These are phyloP conservation scores for Orthosia incerta DNA, from an alignment of 2,888 invertebrate genomes.

Conservation along the genomic window DNA sequence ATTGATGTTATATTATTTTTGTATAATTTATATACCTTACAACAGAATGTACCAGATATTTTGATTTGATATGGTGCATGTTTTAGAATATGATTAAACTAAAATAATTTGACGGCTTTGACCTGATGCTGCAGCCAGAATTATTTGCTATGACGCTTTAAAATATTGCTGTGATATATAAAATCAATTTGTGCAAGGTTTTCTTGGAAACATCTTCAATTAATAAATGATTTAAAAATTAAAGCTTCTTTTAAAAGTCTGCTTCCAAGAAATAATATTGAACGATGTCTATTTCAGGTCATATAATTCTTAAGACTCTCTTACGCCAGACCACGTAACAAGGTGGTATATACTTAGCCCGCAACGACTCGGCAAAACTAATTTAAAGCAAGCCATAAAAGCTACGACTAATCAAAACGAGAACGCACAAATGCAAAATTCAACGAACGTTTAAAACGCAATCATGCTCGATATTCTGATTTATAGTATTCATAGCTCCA, in stretches of 20 bases:
- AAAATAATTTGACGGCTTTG: slow-evolving; percentile 6
- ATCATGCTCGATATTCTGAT: slow-evolving; percentile 43
- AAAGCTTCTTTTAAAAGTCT: neutral
- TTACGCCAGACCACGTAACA: slow-evolving; percentile 15
- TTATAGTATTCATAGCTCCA: slow-evolving; percentile 46
- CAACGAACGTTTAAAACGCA: slow-evolving; percentile 41
- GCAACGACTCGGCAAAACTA: slow-evolving; percentile 26
- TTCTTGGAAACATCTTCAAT: neutral
- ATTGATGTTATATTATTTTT: no score
- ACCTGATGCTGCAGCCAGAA: neutral
- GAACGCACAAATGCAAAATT: slow-evolving; percentile 54
- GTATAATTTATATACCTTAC: no score
- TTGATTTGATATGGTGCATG: neutral
- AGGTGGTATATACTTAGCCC: slow-evolving; percentile 4
- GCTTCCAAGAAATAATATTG: neutral
- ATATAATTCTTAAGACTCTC: neutral
- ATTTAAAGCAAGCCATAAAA: slow-evolving; percentile 59
- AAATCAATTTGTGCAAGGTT: neutral
- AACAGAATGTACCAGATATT: neutral
- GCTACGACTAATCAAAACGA: slow-evolving; percentile 51
- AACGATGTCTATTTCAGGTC: neutral
- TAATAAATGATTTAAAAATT: neutral
- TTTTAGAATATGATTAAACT: neutral
- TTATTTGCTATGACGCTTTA: neutral
- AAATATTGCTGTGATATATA: neutral